These are phyloP conservation scores for Tamias sibiricus DNA, from an alignment of 2,113 vertebrate species.

Conservation along the genomic window DNA sequence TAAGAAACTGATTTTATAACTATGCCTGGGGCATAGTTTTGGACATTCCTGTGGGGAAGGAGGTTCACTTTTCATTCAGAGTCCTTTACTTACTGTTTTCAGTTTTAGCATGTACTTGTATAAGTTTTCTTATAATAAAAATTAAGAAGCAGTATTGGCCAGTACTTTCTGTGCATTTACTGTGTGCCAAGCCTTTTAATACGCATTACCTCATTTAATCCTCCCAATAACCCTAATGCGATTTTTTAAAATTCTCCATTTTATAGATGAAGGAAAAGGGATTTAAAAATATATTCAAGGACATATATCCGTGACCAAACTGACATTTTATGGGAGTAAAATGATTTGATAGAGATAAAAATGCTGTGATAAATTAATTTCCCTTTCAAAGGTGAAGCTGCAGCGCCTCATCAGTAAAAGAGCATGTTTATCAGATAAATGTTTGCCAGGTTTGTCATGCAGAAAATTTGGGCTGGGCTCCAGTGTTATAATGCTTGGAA, in stretches of 20 bases:
- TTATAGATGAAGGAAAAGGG: neutral
- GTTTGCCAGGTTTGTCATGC: neutral
- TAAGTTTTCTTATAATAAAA: conserved; percentile 62
- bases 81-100: neutral
- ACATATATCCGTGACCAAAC: neutral
- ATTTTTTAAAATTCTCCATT: neutral
- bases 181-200: conserved; percentile 36
- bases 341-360: conserved; percentile 26
- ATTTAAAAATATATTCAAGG: conserved; percentile 31
- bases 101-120: neutral
- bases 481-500: neutral
- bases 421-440: neutral
- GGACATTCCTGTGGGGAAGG: neutral
- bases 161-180: neutral
- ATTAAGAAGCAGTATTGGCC: neutral
- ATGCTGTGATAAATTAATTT: neutral
- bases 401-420: neutral
- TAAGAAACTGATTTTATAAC: conserved; percentile 3
- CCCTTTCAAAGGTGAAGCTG: neutral
- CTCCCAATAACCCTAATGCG: neutral
- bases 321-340: conserved; percentile 45
- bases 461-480: neutral
- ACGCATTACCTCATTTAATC: conserved; percentile 38
- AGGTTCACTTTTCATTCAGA: neutral
- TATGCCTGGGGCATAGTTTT: neutral